A percentile compares a stretch with the other conserved stretches of the same genome.
phyloP scores from a whole-genome alignment of 1,140 invertebrate genomes.

The Rhagoletis zephyria region DNA sequence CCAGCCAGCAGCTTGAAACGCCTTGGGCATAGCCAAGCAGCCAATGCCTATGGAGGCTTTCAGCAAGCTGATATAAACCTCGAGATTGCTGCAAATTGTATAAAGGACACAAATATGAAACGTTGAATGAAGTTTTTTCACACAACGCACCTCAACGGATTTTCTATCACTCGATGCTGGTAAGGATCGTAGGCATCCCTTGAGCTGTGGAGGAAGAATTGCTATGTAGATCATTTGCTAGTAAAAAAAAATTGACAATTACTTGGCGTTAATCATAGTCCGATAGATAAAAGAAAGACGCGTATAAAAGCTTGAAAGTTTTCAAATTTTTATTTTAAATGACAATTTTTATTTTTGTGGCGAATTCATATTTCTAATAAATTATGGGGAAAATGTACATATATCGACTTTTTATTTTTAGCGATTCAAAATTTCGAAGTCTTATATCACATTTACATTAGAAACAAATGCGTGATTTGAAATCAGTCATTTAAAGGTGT shows the following conservation, averaged over 20 bases:
- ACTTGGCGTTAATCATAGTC: background rate
- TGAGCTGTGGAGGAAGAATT: background rate
- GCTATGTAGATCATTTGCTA: background rate
- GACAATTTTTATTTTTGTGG: background rate
- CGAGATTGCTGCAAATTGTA: conserved; percentile 74
- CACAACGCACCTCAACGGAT: conserved; percentile 73
- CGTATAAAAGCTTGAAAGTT: too few relatives aligned
- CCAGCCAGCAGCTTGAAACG: conserved; percentile 82
- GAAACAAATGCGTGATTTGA: too few relatives aligned
- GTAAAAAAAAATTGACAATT: background rate
- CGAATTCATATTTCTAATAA: background rate
- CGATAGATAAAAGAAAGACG: background rate
- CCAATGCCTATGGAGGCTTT: conserved; percentile 84
- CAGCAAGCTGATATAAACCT: conserved; percentile 79
- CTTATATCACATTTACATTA: too few relatives aligned
- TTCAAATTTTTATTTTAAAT: background rate
- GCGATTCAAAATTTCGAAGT: too few relatives aligned
- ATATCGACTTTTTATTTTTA: too few relatives aligned
- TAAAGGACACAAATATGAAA: background rate
- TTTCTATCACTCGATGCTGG: conserved; percentile 73
- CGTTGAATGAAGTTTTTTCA: background rate
- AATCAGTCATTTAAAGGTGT: too few relatives aligned
- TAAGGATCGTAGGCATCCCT: conserved; percentile 74
- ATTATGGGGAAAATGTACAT: too few relatives aligned
- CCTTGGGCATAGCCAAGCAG: conserved; percentile 83